phyloP scores from a whole-genome alignment of 1,140 invertebrate species.

The Pemphigus obesinymphae region DNA sequence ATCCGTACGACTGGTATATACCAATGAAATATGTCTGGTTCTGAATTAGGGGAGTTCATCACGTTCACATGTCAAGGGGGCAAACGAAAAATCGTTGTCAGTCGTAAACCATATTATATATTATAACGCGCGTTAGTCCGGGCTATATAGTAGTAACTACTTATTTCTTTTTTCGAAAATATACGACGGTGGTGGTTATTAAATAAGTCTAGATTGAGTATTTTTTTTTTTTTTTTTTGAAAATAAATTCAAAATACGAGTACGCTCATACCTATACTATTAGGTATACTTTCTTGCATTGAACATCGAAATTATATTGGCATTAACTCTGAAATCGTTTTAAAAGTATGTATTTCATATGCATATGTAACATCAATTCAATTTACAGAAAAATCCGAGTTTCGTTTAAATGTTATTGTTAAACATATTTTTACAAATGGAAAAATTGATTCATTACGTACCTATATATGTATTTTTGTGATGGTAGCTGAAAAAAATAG shows the following conservation, averaged over 20 bases:
- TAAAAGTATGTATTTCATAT: too few species aligned
- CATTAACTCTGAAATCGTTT: background rate
- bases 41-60: background rate
- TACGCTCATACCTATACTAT: too few species aligned
- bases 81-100: background rate
- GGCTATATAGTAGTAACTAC: too few species aligned
- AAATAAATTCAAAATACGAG: too few species aligned
- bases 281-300: too few species aligned
- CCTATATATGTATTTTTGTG: background rate
- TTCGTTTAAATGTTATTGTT: background rate
- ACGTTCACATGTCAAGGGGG: background rate
- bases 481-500: too few species aligned
- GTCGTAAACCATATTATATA: too few species aligned
- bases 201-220: background rate
- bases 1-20: too few species aligned
- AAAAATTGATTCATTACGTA: background rate
- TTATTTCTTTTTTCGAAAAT: background rate
- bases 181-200: background rate
- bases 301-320: too few species aligned
- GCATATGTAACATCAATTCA: too few species aligned
- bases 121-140: background rate
- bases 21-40: background rate
- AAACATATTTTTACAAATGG: background rate
- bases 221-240: too few species aligned
- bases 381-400: background rate